phyloP scores from a whole-genome alignment of 2,888 invertebrate genomes.

The Eupithecia dodoneata region DNA sequence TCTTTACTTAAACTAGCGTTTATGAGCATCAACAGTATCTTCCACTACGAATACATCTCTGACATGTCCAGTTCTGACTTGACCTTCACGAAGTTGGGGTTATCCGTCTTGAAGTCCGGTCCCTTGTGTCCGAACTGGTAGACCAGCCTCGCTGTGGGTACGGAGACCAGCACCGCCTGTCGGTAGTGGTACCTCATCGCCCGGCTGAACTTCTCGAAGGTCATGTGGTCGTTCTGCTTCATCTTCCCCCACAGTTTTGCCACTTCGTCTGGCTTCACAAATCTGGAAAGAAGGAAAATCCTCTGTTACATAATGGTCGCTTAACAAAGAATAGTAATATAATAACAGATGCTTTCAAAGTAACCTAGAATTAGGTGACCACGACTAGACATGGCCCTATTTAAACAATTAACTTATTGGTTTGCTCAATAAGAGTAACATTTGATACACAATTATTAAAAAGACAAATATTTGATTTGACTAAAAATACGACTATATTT shows the following conservation, averaged over 20 bases:
- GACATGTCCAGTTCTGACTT: constrained; percentile 68
- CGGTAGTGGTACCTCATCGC: constrained; percentile 95
- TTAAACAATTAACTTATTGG: not conserved
- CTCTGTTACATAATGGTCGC: constrained; percentile 32
- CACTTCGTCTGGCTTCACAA: constrained; percentile 93
- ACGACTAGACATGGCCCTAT: too few relatives aligned
- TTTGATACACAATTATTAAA: not conserved
- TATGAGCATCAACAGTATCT: constrained; percentile 44
- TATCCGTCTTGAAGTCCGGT: constrained; percentile 89
- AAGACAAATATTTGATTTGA: too few relatives aligned
- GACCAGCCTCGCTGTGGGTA: constrained; percentile 89
- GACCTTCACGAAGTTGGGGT: constrained; percentile 81
- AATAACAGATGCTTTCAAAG: not conserved
- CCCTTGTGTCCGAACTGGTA: constrained; percentile 93
- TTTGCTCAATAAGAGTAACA: not conserved
- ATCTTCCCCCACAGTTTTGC: constrained; percentile 94
- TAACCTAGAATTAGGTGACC: not conserved
- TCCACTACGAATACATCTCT: constrained; percentile 69
- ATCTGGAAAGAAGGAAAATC: constrained; percentile 78
- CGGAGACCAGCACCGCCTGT: constrained; percentile 89
- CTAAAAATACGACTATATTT: not conserved
- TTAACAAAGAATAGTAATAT: not conserved
- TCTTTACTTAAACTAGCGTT: constrained; percentile 44
- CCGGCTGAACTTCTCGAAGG: constrained; percentile 95
- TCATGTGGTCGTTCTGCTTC: constrained; percentile 95